Base-by-base conservation (phyloP, 1,140 invertebrate species). In the Bombus waltoni region DNA sequence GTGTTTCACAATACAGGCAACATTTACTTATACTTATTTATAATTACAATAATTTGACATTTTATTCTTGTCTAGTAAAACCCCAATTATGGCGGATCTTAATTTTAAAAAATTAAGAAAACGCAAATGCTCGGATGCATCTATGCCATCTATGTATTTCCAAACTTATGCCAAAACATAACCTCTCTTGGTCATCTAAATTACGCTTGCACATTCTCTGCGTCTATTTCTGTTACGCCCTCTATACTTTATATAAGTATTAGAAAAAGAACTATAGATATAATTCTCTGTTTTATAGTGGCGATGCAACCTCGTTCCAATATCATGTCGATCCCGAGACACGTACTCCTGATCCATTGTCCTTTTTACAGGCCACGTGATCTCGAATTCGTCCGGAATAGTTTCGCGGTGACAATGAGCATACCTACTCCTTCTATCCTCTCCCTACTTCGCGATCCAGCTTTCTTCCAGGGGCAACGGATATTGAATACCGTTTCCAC, bases 401-500 rank as follows among this genome's bases (percentile, higher is more conserved):
- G 92, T 93, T 93, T 93, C 90, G 88, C 92, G 92, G 89, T 92
- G 92, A 94, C 93, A 94, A 93, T 93, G 91, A 93, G 92, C 89
- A 90, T 92, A 90, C 92, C 92, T 86, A 62, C 75, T 53, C 83
- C 87, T 81, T 87, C 88, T 80, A 77, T 75, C 73, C 42, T 40
- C 28, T 8, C 57, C 25, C 28, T 15, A 40, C 32, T n/a, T 35
- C 22, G 28, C 62, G 40, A 32, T 38, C 57, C 75, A n/a, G 81
- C 40, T 83, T 42, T 59, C 83, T 80, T 75, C 40, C 44, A 74
- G 87, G 86, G 87, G 68, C 85, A 87, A 92, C 92, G 93, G 93
- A 94, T 94, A 94, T 94, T 94, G 93, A 94, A 94, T 93, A 93
- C 92, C 93, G 93, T 93, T 94, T 94, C 74, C 93, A 94, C 91